phyloP scores from a whole-genome alignment of 2,113 vertebrate genomes.

The Trachemys scripta region DNA sequence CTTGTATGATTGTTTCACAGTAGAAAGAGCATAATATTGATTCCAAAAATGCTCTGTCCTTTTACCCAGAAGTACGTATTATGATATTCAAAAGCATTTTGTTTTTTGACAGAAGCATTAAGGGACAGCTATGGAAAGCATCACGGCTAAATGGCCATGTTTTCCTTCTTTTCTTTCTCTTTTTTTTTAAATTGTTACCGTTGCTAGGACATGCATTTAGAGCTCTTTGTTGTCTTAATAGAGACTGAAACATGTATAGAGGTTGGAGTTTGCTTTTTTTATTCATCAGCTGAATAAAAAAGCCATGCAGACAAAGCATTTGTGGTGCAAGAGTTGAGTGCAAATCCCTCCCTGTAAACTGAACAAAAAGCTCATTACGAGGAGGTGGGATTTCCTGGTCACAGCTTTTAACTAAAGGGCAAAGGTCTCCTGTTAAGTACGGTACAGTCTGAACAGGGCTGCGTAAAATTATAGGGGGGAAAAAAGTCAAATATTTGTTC shows the following conservation, averaged over 20 bases:
- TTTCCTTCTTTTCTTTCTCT: slow-evolving; percentile 27
- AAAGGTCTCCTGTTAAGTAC: slow-evolving; percentile 83
- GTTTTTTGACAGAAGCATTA: slow-evolving; percentile 13
- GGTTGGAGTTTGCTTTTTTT: slow-evolving; percentile 76
- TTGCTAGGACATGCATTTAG: slow-evolving; percentile 59
- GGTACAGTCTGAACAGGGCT: slow-evolving; percentile 78
- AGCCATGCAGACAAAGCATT: slow-evolving; percentile 77
- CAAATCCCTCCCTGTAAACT: slow-evolving; percentile 68
- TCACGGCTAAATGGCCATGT: slow-evolving; percentile 32
- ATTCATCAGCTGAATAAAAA: slow-evolving; percentile 78
- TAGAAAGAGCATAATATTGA: slow-evolving; percentile 30
- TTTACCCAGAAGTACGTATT: slow-evolving; percentile 13
- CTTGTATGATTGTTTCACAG: slow-evolving; percentile 40
- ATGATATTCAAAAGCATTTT: background rate
- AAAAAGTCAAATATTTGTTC: slow-evolving; percentile 81
- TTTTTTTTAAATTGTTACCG: slow-evolving; percentile 20
- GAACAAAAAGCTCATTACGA: slow-evolving; percentile 82
- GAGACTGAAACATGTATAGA: slow-evolving; percentile 74
- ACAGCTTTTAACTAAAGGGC: slow-evolving; percentile 82
- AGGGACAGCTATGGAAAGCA: slow-evolving; percentile 34
- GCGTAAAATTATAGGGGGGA: slow-evolving; percentile 69
- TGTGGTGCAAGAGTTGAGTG: slow-evolving; percentile 73
- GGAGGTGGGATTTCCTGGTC: slow-evolving; percentile 82
- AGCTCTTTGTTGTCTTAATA: slow-evolving; percentile 82
- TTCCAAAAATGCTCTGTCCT: slow-evolving; percentile 39